phyloP scores from a whole-genome alignment of 2,888 invertebrate species.

The Caprella mutica region DNA sequence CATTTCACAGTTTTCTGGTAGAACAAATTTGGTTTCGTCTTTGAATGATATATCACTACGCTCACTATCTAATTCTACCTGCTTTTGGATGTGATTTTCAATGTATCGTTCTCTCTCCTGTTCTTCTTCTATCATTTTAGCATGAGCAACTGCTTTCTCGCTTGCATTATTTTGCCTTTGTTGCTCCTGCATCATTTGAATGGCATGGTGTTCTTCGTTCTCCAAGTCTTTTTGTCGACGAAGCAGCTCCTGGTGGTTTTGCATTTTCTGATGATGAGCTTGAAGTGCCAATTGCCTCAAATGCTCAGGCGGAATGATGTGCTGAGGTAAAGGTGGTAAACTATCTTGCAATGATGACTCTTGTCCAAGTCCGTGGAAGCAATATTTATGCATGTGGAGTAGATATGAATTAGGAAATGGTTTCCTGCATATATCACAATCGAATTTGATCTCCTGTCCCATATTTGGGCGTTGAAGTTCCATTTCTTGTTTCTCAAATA shows the following conservation, averaged over 20 bases:
- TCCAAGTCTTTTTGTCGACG: constrained; percentile 16
- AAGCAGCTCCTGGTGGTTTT: constrained; percentile 9
- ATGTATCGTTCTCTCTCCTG: too few relatives aligned
- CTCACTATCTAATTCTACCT: too few relatives aligned
- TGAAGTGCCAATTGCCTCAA: constrained; percentile 15
- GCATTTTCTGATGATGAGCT: constrained; percentile 20
- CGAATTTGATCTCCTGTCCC: constrained; percentile 36
- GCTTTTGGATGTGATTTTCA: too few relatives aligned
- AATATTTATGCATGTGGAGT: constrained; percentile 43
- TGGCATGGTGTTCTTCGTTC: constrained; percentile 5
- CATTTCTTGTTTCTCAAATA: constrained; percentile 22
- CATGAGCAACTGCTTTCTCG: too few relatives aligned
- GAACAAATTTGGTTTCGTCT: too few relatives aligned
- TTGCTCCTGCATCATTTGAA: constrained; percentile 21
- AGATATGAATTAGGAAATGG: constrained; percentile 41
- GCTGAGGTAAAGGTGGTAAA: constrained; percentile 16
- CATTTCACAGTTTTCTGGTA: too few relatives aligned
- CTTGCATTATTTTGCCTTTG: constrained; percentile 19
- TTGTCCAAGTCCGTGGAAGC: constrained; percentile 40
- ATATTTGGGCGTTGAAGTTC: constrained; percentile 15
- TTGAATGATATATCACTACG: too few relatives aligned
- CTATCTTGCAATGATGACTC: constrained; percentile 19
- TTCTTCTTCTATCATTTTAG: too few relatives aligned
- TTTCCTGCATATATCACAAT: constrained; percentile 41
- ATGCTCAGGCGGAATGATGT: constrained; percentile 17